A percentile compares a stretch with the other conserved stretches of the same genome.
Conservation (phyloP, 2,113 vertebrate genomes). For the Patagioenas fasciata region DNA sequence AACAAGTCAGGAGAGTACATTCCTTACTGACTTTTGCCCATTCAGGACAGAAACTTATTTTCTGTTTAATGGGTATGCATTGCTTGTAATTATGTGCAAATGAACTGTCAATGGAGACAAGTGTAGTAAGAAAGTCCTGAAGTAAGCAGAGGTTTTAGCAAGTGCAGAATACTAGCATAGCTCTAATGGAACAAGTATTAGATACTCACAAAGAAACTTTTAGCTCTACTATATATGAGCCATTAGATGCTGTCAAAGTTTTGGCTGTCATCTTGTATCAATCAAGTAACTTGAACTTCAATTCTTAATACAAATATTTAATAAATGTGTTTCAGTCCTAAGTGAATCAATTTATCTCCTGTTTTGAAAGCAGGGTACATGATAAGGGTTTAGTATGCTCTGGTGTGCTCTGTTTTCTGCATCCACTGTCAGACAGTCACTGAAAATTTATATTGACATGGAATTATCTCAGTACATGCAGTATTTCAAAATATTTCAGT, state of each 20-base stretch:
- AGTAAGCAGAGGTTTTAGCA: not conserved
- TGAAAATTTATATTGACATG: not conserved
- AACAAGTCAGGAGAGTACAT: not conserved
- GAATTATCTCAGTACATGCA: not conserved
- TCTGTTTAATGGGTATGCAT: conserved; percentile 18
- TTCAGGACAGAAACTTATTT: conserved; percentile 33
- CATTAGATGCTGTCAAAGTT: not conserved
- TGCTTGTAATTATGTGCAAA: conserved; percentile 28
- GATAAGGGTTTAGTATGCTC: not conserved
- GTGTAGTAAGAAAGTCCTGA: not conserved
- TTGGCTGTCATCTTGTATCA: not conserved
- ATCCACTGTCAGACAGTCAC: not conserved
- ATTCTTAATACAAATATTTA: not conserved
- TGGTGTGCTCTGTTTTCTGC: not conserved
- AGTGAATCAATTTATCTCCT: not conserved
- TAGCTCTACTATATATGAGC: not conserved
- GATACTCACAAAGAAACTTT: not conserved
- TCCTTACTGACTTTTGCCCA: not conserved
- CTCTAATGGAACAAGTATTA: conserved; percentile 22
- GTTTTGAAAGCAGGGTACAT: not conserved
- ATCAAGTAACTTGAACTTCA: not conserved
- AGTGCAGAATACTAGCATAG: not conserved
- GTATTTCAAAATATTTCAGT: not conserved
- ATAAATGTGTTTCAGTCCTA: not conserved
- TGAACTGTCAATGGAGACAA: not conserved